Base-by-base conservation (phyloP, 2,888 invertebrate species). In the Macaria notata region DNA sequence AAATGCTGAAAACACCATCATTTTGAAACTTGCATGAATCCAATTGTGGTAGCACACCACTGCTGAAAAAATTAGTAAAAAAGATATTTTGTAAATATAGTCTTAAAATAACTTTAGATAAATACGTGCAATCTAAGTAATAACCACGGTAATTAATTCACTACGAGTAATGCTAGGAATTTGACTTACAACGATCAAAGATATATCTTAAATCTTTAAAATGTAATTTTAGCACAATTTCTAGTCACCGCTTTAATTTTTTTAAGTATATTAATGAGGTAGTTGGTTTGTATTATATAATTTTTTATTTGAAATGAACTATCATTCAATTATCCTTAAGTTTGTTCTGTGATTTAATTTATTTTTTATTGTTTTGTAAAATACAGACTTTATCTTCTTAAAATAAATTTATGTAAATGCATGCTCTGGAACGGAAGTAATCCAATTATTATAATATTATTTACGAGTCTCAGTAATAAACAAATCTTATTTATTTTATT, bases 1-100 rank as follows among this genome's bases (percentile, higher is more conserved):
- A 6, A 9, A 19, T 3, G 31, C 19, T 4, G 38, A 19, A 5
- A 41, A 41, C 9, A n/a, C 41, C 41, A 41, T 4, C n/a, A 1
- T 31, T 8, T 46, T 33, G 9, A 49, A 49, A 31, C 48, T 55
- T 65, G 79, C 79, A 79, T 81, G 80, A 75, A 81, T 81, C 82
- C 79, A 71, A 67, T 69, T 66, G 71, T 75, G 76, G 67, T 56
- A 63, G 53, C 52, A 42, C 66, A 70, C 77, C 79, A 74, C 70
- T 62, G 81, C 81, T 82, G 81, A 69, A 69, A 59, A 74, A 74
- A 75, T 64, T 71, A 68, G 71, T 86, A 85, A 81, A 87, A 90
- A 87, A 79, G 71, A 84, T 83, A 87, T 87, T 85, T 84, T 90
- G 90, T 90, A 89, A 83, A 90, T 89, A 89, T 89, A 88, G 84